Percentiles rank a stretch among this genome's conserved stretches.
phyloP scores from a whole-genome alignment of 2,888 invertebrate species.

The Encarsia formosa region DNA sequence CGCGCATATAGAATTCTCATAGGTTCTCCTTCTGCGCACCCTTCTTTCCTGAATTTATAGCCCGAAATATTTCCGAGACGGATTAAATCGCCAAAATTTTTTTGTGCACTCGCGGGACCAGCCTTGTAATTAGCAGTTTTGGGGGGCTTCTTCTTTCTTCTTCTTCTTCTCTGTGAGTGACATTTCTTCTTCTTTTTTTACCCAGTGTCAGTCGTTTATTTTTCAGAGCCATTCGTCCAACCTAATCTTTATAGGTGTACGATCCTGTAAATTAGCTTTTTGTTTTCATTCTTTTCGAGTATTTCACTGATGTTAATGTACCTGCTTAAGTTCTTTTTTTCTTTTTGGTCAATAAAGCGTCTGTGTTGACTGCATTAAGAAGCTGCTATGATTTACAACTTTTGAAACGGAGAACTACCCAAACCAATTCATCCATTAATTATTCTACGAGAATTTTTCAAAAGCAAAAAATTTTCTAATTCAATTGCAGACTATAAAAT shows the following conservation, averaged over 20 bases:
- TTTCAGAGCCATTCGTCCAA: slow-evolving; percentile 9
- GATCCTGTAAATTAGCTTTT: slow-evolving; percentile 18
- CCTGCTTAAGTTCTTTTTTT: no score
- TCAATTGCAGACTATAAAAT: no score
- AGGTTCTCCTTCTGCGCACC: not conserved
- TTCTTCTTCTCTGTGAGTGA: slow-evolving; percentile 25
- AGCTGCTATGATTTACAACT: no score
- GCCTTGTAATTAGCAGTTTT: slow-evolving; percentile 22
- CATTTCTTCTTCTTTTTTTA: slow-evolving; percentile 15
- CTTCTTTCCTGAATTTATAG: slow-evolving; percentile 16
- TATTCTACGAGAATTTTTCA: no score
- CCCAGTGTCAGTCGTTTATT: slow-evolving; percentile 9
- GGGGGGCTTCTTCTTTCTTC: not conserved
- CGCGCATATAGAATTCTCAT: no score
- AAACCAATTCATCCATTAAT: no score
- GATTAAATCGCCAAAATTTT: slow-evolving; percentile 25
- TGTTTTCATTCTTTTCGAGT: not conserved
- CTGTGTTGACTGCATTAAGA: no score
- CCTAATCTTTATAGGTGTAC: slow-evolving; percentile 21
- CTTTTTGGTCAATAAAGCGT: no score
- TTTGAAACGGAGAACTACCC: no score
- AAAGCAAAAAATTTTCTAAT: no score
- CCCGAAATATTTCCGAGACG: slow-evolving; percentile 26
- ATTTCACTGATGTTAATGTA: not conserved
- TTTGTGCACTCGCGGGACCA: slow-evolving; percentile 7